Conservation (phyloP, 37 sponge, comb jelly and placozoan genomes). For the Aphrocallistes beatrix region DNA sequence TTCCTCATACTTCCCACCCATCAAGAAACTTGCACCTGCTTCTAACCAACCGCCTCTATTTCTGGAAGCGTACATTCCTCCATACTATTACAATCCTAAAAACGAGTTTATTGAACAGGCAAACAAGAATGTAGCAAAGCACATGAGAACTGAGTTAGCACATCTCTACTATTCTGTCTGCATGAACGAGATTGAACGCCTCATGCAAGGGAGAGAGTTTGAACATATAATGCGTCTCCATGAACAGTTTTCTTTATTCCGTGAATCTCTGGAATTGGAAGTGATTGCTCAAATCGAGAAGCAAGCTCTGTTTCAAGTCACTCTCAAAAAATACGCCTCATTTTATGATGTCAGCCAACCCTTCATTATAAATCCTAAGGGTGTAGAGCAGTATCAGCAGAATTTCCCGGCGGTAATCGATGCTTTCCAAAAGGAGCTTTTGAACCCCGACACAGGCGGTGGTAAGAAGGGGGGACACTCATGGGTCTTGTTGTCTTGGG, state of each 20-base stretch:
- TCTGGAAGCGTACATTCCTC: neutral
- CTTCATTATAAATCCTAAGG: neutral
- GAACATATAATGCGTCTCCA: neutral
- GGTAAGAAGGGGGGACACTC: neutral
- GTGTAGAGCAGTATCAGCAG: neutral
- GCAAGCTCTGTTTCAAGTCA: slow-evolving; percentile 13
- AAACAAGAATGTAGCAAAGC: neutral
- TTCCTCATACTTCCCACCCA: neutral
- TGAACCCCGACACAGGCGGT: neutral
- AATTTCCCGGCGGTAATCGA: neutral
- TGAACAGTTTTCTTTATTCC: neutral
- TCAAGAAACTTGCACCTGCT: neutral
- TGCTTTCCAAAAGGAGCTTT: neutral
- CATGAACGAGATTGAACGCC: neutral
- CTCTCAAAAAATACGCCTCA: neutral
- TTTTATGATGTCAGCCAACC: neutral
- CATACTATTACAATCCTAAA: neutral
- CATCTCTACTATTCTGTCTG: neutral
- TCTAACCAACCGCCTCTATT: neutral
- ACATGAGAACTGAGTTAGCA: neutral
- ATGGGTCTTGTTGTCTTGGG: neutral
- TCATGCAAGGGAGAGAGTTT: neutral
- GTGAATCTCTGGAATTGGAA: neutral
- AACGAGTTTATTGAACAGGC: slow-evolving; percentile 4
- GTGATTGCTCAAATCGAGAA: slow-evolving; percentile 5